phyloP scores from a whole-genome alignment of 2,113 vertebrate genomes.

The Nymphicus hollandicus region DNA sequence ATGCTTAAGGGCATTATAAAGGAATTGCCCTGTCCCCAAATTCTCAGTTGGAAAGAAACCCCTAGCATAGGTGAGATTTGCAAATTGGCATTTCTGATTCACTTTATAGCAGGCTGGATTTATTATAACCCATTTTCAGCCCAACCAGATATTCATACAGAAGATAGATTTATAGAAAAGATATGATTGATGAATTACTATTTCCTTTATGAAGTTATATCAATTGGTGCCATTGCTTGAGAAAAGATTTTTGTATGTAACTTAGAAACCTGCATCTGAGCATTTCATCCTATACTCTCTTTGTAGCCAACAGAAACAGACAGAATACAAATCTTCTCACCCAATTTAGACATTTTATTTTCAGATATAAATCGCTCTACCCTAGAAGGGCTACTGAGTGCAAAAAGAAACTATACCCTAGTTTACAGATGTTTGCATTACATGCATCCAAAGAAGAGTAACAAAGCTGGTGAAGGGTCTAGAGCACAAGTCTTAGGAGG shows the following conservation, averaged over 20 bases:
- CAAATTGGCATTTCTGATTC: not conserved
- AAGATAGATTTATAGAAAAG: not conserved
- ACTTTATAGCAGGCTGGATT: not conserved
- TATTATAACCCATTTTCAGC: not conserved
- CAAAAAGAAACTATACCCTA: rapidly evolving
- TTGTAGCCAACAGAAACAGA: not conserved
- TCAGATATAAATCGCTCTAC: not conserved
- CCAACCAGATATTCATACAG: not conserved
- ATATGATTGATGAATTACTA: not conserved
- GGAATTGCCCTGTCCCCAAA: not conserved
- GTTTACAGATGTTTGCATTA: not conserved
- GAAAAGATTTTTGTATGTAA: not conserved
- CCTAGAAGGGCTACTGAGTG: not conserved
- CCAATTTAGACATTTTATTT: not conserved
- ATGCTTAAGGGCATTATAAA: not conserved
- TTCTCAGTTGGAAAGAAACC: not conserved
- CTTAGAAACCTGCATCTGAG: not conserved
- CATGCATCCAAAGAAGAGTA: not conserved
- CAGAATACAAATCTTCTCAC: not conserved
- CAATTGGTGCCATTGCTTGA: not conserved
- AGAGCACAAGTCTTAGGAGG: not conserved
- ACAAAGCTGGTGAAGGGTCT: not conserved
- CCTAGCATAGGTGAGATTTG: not conserved
- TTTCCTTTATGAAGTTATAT: not conserved
- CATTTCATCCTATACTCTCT: not conserved